Base-by-base conservation (phyloP, 2,113 vertebrate genomes). In the Limanda limanda region DNA sequence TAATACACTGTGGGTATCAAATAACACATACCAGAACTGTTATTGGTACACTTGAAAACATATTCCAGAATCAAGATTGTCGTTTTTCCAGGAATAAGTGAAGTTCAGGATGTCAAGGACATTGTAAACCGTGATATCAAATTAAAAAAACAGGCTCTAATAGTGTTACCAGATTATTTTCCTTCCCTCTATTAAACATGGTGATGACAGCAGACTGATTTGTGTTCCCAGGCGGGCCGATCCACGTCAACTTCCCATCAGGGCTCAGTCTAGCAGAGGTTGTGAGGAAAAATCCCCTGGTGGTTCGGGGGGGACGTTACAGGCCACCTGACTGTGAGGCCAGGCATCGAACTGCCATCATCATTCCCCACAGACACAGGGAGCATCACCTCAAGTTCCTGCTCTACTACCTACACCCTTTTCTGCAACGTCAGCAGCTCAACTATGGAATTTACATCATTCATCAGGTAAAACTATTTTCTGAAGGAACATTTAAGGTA, bases 401-500 rank as follows among this genome's bases (percentile, higher is more conserved):
- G 7, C 94, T 96, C 3, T 96, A 95, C 85, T 93, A 95, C 67
- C 85, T 96, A 17, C 95, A 96, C 23, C 95, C 95, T 0, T 95
- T 96, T 68, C 91, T 96, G 42, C 95, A 95, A 92, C 75, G 90
- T 2, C 95, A 95, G 65, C 95, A 95, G 86, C 93, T 97, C 37
- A 90, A 83, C 60, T 96, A 95, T 17, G 91, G 94, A 14, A 94
- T 95, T 7, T 96, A 95, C 20, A 14, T 95, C 82, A 95, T 96
- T 68, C 95, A 96, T 63, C 96, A 96, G 95, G 94, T 95, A 37
- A 61, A 51, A 35, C 18, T 17, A 24, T 12, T 47, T 8, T 10
- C n/a, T n/a, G 52, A 45, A 3, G 2, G 2, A 42, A 37, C 35
- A 37, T 37, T 37, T 9, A 37, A 37, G 2, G 35, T 11, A 1